Conservation (phyloP, 2,797 vertebrate genomes). For the Hydrophis major region DNA sequence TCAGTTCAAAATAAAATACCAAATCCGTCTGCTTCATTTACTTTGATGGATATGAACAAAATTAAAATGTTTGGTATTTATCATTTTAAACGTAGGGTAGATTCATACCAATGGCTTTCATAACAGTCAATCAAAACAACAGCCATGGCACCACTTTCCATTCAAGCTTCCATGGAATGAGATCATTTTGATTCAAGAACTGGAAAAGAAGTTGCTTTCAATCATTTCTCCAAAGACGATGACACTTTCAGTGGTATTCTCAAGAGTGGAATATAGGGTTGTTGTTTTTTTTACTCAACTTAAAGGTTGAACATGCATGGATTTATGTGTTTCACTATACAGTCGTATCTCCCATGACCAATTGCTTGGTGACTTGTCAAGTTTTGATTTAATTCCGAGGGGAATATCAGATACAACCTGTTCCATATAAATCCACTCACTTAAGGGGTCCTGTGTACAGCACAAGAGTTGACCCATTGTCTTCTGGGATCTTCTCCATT, state of each 20-base stretch:
- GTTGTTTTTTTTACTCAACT: background rate
- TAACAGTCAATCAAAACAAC: background rate
- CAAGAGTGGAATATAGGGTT: background rate
- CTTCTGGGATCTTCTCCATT: background rate
- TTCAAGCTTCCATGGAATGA: background rate
- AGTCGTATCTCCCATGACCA: background rate
- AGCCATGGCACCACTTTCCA: background rate
- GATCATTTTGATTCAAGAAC: background rate
- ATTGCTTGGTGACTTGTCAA: background rate
- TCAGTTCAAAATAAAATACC: background rate
- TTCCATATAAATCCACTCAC: background rate
- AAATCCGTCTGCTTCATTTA: background rate
- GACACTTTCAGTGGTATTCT: background rate
- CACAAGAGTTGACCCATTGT: background rate
- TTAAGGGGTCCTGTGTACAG: background rate
- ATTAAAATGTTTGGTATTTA: constrained; percentile 1
- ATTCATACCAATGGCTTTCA: background rate
- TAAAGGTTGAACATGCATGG: background rate
- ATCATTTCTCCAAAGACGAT: background rate
- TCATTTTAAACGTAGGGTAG: background rate
- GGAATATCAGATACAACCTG: background rate
- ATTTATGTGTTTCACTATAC: background rate
- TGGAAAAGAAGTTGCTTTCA: background rate
- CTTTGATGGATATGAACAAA: background rate
- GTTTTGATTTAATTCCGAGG: background rate